Percentiles rank a stretch among this genome's conserved stretches.
Conservation (phyloP, 2,888 invertebrate species). For the Erebia ligea region DNA sequence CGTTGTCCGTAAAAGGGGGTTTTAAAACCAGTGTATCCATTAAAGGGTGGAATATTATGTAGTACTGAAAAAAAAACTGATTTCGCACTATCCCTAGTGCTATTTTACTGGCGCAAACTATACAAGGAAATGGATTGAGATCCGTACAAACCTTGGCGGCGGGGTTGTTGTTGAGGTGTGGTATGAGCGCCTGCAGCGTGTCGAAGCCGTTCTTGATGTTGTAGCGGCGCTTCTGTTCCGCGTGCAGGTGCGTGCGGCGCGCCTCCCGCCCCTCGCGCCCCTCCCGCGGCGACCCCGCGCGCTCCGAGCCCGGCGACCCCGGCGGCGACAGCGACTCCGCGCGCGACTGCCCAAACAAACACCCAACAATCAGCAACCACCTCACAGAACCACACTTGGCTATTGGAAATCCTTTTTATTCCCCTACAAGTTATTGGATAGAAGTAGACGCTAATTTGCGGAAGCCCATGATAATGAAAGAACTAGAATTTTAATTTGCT, state of each 20-base stretch:
- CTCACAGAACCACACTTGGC: no score
- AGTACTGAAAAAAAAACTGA: no score
- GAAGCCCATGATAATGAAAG: no score
- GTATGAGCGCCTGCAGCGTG: conserved; percentile 95
- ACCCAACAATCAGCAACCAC: not conserved
- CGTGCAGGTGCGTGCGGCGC: conserved; percentile 95
- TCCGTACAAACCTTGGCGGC: conserved; percentile 88
- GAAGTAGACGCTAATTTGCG: no score
- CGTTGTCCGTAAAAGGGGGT: no score
- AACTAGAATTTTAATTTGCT: no score
- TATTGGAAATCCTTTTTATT: no score
- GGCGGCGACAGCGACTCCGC: conserved; percentile 49
- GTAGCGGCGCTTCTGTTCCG: conserved; percentile 97
- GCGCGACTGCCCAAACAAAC: not conserved
- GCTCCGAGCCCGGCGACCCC: conserved; percentile 61
- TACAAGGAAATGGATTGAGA: not conserved
- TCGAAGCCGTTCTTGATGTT: conserved; percentile 99
- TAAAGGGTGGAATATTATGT: no score
- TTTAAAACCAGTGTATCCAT: no score
- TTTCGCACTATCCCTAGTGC: no score
- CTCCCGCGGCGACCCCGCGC: conserved; percentile 69
- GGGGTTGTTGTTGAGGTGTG: conserved; percentile 94
- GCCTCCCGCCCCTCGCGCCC: conserved; percentile 82
- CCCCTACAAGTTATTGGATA: no score
- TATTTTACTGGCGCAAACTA: no score